Base-by-base conservation (phyloP, 2,797 vertebrate genomes). In the Coregonus suidteri region DNA sequence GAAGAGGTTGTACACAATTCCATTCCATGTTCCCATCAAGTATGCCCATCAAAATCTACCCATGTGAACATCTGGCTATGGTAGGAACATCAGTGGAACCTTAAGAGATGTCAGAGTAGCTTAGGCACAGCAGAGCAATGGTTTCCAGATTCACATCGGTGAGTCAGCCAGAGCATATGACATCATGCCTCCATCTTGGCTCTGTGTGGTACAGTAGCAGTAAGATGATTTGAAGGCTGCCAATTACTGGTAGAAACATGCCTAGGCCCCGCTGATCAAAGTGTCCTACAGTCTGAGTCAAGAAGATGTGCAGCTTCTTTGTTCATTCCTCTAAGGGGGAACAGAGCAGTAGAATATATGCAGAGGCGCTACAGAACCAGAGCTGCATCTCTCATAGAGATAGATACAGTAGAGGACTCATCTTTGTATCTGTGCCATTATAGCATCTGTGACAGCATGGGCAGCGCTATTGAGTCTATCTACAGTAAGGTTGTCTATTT, bases 221-320 rank as follows among this genome's bases (percentile, higher is more conserved):
- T 18, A 25, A 25, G 59, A 20, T 16, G 78, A 86, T 86, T 65
- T 30, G 37, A 88, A 77, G 73, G 67, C 77, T 86, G 86, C 88
- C 89, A 91, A 82, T 91, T 90, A 91, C 90, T 71, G 83, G 84
- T 85, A 80, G 74, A 66, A 88, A 79, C 81, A 75, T 18, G 80
- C 81, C 85, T 71, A 80, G 25, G 25, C 25, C 25, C 25, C 79
- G 74, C 81, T 88, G 91, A 92, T 92, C 87, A 92, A 16, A 15
- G 66, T 64, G 59, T 25, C 59, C 3, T 9, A 18, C 56, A 20
- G 56, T 62, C 16, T 35, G 67, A 35, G 67, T 7, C 67, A 69
- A 25, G 66, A 37, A 35, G 34, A 68, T 30, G 59, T 25, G 25
- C n/a, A 15, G 37, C n/a, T 35, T 20, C 41, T 71, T 51, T 71